These are phyloP conservation scores for Cladopsammia gracilis DNA, from an alignment of 64 coral and sea anemone genomes.

Conservation along the genomic window DNA sequence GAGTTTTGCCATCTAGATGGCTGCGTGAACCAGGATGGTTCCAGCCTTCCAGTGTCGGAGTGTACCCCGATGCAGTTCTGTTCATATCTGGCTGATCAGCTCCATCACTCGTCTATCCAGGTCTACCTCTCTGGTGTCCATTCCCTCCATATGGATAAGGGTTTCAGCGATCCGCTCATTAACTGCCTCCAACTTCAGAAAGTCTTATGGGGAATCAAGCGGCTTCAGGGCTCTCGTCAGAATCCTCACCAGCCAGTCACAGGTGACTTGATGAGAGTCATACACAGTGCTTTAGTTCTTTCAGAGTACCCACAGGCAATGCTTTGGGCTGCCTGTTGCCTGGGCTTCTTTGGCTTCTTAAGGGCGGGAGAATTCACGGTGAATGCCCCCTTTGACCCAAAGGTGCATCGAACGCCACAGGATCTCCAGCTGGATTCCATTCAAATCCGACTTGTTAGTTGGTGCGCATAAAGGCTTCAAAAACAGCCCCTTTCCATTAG, in stretches of 20 bases:
- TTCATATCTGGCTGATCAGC: not conserved
- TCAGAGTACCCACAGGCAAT: constrained; percentile 1
- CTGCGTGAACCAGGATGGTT: not conserved
- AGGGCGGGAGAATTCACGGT: not conserved
- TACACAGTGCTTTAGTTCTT: not conserved
- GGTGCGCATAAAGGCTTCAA: no score
- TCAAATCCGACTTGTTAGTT: no score
- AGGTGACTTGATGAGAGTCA: no score
- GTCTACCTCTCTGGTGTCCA: constrained; percentile 16
- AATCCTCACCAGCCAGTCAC: constrained; percentile 3
- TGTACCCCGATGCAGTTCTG: not conserved
- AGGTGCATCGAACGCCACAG: not conserved
- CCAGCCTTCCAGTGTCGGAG: not conserved
- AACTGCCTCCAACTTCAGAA: constrained; percentile 2
- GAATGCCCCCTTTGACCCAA: not conserved
- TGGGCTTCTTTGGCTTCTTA: not conserved
- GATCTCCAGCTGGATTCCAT: not conserved
- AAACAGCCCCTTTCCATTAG: not conserved
- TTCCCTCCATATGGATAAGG: constrained; percentile 11
- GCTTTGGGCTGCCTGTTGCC: constrained; percentile 22
- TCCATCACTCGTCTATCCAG: constrained; percentile 4
- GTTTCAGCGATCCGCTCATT: not conserved
- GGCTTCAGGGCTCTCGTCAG: not conserved
- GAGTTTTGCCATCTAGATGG: constrained; percentile 36
- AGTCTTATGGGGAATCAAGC: constrained; percentile 26